A percentile compares a stretch with the other conserved stretches of the same genome.
These are phyloP conservation scores for Incurvaria masculella DNA, from an alignment of 2,888 invertebrate species.

Conservation along the genomic window DNA sequence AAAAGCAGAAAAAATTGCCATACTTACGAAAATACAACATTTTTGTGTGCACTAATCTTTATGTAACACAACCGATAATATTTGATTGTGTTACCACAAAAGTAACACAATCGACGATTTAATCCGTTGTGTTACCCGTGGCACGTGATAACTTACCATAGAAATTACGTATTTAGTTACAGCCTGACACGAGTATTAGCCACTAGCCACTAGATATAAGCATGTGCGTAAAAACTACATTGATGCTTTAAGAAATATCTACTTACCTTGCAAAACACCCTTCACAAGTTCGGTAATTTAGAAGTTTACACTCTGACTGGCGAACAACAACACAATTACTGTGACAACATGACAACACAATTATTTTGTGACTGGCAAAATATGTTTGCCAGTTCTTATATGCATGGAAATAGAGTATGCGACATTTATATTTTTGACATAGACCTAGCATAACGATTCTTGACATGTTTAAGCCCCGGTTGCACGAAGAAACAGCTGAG, in stretches of 20 bases:
- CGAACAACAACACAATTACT: slow-evolving; percentile 1
- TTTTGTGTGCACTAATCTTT: slow-evolving; percentile 4
- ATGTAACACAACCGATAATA: slow-evolving; percentile 3
- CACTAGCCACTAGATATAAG: neutral
- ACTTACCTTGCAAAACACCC: slow-evolving; percentile 3
- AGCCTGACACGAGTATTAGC: no score
- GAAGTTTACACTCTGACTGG: slow-evolving; percentile 1
- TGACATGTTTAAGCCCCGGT: no score
- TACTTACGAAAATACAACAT: neutral
- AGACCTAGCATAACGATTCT: no score
- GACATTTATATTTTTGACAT: no score
- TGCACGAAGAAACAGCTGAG: no score
- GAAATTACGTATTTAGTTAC: neutral
- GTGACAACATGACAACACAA: no score
- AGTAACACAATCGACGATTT: slow-evolving; percentile 3
- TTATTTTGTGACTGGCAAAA: no score
- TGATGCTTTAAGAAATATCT: slow-evolving; percentile 1
- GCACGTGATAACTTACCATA: slow-evolving; percentile 1
- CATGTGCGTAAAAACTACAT: neutral
- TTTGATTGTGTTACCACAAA: neutral
- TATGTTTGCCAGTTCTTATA: no score
- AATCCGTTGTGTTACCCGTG: slow-evolving; percentile 3
- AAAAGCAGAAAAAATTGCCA: neutral
- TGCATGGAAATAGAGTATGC: no score
- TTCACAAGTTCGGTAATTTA: slow-evolving; percentile 1